A percentile compares a stretch with the other conserved stretches of the same genome.
Evolutionary conservation across 1,140 invertebrate species (phyloP).

Genomic region (Diorhabda sublineata): DNA sequence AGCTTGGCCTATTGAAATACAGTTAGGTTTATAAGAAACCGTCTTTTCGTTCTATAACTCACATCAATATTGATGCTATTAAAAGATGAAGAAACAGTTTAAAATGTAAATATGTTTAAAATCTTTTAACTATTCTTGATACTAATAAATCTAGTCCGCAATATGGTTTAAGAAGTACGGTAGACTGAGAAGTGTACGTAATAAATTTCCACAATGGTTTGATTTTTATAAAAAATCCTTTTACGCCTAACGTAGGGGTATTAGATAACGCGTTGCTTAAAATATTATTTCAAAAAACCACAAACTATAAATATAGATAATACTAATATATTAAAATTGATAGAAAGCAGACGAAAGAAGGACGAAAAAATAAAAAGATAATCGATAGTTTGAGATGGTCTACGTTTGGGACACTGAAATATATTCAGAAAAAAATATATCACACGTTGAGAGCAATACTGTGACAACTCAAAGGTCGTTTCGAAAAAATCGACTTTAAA

Average conservation of each 20-base stretch:
- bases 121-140: conserved; percentile 44
- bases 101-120: conserved; percentile 49
- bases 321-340: conserved; percentile 48
- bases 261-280: conserved; percentile 76
- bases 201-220: conserved; percentile 54
- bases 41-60: no score
- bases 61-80: no score
- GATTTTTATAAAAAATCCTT: conserved; percentile 79
- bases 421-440: conserved; percentile 64
- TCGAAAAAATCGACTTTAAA: no score
- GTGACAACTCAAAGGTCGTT: no score
- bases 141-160: neutral
- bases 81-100: no score
- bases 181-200: conserved; percentile 4
- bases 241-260: conserved; percentile 70
- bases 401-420: conserved; percentile 88
- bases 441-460: no score
- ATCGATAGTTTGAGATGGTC: conserved; percentile 74
- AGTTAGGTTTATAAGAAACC: no score
- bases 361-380: conserved; percentile 41
- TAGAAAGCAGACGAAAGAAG: conserved; percentile 47
- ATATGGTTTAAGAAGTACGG: neutral
- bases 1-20: no score
- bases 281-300: conserved; percentile 70
- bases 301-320: conserved; percentile 74